Evolutionary conservation across 2,113 vertebrate genomes (phyloP), one percentile per base, ranked within the genome.

Genomic region (Xenus cinereus): DNA sequence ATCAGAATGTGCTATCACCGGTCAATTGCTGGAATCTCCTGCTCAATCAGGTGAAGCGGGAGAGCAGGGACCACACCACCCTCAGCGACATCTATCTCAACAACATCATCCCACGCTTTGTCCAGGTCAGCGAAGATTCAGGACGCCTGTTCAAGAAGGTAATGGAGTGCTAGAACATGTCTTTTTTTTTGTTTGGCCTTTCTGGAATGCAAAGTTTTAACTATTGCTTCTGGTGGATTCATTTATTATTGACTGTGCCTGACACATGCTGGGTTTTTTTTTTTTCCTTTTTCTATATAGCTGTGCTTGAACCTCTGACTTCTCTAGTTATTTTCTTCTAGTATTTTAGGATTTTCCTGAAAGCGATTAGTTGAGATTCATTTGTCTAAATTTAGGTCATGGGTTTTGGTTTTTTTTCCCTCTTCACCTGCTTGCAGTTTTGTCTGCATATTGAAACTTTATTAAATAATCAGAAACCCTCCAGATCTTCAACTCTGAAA

Each of bases 31-130:
- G 99, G 99, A 99, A 99, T 93, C 98, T 99, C 93, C 97, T 99
- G 96, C 98, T 99, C 93, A 98, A 99, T 28, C 99, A 99, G 93
- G 99, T 99, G 97, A 99, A 99, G 97, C 98, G 99, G 90, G 99
- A 99, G 97, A 99, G 99, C 98, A 98, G 99, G 48, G 99, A 99
- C 95, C 99, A 99, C 18, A 99, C 99, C 94, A 99, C 99, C 4
- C 98, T 99, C 83, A 99, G 99, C 43, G 99, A 99, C 97, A 99
- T 99, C 98, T 99, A 99, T 98, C 98, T 99, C 98, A 99, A 99
- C 98, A 99, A 99, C 97, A 99, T 99, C 98, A 99, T 99, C 94
- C 99, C 99, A 2, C 99, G 99, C 88, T 99, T 99, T 4, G 99
- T 99, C 16, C 99, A 99, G 98, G 98, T 99, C 98, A 99, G 99